phyloP scores from a whole-genome alignment of 2,113 vertebrate genomes.

The Myrmophylax atrothorax region DNA sequence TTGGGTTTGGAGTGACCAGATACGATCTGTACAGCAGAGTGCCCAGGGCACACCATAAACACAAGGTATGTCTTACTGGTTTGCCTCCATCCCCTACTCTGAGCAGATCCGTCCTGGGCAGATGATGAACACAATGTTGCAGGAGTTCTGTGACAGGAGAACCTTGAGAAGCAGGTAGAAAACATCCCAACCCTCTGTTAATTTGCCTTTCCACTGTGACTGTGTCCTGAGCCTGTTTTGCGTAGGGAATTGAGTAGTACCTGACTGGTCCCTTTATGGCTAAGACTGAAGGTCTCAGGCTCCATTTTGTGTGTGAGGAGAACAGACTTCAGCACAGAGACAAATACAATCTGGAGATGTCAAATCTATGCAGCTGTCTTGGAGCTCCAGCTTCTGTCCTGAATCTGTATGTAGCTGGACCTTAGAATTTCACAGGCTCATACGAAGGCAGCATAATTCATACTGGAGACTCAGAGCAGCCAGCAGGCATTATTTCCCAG shows the following conservation, averaged over 20 bases:
- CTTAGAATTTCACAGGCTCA: not conserved
- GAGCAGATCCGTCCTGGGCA: not conserved
- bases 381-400: not conserved
- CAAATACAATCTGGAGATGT: not conserved
- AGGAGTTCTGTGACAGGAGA: not conserved
- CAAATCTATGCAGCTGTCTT: not conserved
- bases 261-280: not conserved
- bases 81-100: not conserved
- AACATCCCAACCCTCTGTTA: rapidly evolving
- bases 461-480: not conserved
- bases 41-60: not conserved
- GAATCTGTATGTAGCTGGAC: not conserved
- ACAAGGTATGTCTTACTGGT: not conserved
- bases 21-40: not conserved
- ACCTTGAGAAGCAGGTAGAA: not conserved
- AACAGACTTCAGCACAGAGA: not conserved
- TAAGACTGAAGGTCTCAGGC: not conserved
- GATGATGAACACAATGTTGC: not conserved
- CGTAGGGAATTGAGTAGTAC: not conserved
- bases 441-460: not conserved
- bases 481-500: not conserved
- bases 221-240: not conserved
- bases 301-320: not conserved
- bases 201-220: not conserved
- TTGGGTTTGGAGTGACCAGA: not conserved